Evolutionary conservation across 2,888 invertebrate species (phyloP), one percentile per base, ranked within the genome.

Genomic region (Falcaria lacertinaria): DNA sequence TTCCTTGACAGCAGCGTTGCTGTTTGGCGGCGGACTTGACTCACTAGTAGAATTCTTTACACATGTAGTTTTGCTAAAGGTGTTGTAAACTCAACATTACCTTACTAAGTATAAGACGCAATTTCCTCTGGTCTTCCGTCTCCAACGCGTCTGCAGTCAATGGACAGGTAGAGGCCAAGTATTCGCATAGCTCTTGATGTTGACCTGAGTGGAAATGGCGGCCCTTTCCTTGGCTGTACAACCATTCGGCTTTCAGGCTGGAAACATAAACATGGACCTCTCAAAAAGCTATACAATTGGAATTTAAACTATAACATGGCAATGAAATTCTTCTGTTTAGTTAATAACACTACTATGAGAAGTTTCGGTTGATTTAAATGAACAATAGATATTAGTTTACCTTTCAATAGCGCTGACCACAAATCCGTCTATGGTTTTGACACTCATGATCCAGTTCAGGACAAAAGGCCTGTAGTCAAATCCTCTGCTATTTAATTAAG

Each of bases 151-250:
- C 95, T 5, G 94, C 96, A n/a, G 94, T 94, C 52, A 95, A 88
- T 0, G 97, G 97, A 70, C 97, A 97, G 2, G 94, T 94, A 14
- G 93, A 91, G 1, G 95, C 93, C 38, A 98, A 89, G 83, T 98
- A 98, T 57, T 95, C 94, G 39, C 94, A 92, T 35, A 97, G 81
- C 45, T 94, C 93, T 11, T 91, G 87, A 61, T 98, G 97, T 69
- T 97, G 96, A 0, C 97, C 97, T 13, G 94, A 88, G 43, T 95
- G 93, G 86, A 94, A 97, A 74, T 96, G 95, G 47, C 97, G 91
- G 0, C 97, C 98, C 63, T 96, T 93, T 36, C 98, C 98, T 89
- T 98, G 98, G 52, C 97, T 97, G 83, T 97, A 97, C 44, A 98
- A 86, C 98, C 98, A 98, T 76, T 98, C 98, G 0, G 97, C 97